phyloP scores from a whole-genome alignment of 1,140 invertebrate species.

The Phymastichus coffea region DNA sequence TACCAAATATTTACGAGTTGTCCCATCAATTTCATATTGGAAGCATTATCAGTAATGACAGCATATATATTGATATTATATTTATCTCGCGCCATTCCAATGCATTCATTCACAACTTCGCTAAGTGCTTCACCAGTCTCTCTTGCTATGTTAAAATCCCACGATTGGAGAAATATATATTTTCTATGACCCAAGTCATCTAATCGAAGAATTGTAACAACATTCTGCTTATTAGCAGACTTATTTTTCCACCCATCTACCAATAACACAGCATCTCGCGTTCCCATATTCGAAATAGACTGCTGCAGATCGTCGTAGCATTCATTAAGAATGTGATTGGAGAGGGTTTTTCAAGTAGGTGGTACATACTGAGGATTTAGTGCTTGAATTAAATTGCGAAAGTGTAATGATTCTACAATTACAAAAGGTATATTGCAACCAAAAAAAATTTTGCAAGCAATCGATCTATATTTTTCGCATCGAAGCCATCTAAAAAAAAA shows the following conservation, averaged over 20 bases:
- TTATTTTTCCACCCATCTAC: not conserved
- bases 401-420: not conserved
- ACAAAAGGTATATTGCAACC: too few species aligned
- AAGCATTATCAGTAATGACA: slow-evolving; percentile 19
- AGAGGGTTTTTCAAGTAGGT: not conserved
- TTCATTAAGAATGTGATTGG: not conserved
- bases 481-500: too few species aligned
- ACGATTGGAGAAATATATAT: too few species aligned
- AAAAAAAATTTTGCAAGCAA: too few species aligned
- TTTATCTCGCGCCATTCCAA: slow-evolving; percentile 9
- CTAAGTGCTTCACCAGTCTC: too few species aligned
- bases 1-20: slow-evolving; percentile 12
- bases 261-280: not conserved
- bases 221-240: not conserved
- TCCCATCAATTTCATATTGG: slow-evolving; percentile 22
- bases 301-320: not conserved
- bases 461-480: too few species aligned
- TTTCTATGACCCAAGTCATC: too few species aligned
- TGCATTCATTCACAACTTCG: slow-evolving; percentile 9
- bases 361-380: not conserved
- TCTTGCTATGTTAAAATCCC: too few species aligned
- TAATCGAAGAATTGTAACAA: not conserved
- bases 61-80: slow-evolving; percentile 23
- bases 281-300: not conserved
- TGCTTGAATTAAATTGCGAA: not conserved